phyloP scores from a whole-genome alignment of 1,140 invertebrate genomes.

The Nilaparvata lugens region DNA sequence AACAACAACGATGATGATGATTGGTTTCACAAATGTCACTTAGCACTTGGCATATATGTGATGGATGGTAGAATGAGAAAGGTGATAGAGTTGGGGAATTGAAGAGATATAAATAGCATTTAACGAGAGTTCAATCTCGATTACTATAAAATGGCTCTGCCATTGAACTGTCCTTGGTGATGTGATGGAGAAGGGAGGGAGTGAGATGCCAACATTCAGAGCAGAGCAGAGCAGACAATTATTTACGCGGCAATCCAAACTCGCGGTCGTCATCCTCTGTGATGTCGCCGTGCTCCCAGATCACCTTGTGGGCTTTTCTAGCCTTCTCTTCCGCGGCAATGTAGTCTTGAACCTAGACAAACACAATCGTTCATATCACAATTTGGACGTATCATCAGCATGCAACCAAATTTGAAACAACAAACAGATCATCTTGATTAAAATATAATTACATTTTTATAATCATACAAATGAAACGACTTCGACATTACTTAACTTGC shows the following conservation, averaged over 20 bases:
- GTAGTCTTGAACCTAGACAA: conserved; percentile 62
- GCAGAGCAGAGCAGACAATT: neutral
- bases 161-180: neutral
- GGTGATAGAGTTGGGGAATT: neutral
- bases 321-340: conserved; percentile 74
- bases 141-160: neutral
- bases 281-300: conserved; percentile 96
- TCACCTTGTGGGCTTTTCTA: conserved; percentile 69
- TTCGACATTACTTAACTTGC: too few relatives aligned
- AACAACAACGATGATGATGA: too few relatives aligned
- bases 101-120: neutral
- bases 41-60: too few relatives aligned
- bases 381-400: too few relatives aligned
- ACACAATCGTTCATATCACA: conserved; percentile 3
- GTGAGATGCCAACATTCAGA: too few relatives aligned
- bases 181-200: neutral
- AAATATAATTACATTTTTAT: too few relatives aligned
- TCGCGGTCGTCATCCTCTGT: conserved; percentile 91
- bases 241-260: conserved; percentile 38
- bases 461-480: too few relatives aligned
- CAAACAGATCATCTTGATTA: too few relatives aligned
- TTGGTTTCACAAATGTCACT: too few relatives aligned
- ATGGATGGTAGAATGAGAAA: neutral
- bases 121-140: neutral
- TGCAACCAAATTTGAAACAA: too few relatives aligned